Percentiles rank a stretch among this genome's conserved stretches.
These are phyloP conservation scores for Aphidius colemani DNA, from an alignment of 2,888 invertebrate species.

Conservation along the genomic window DNA sequence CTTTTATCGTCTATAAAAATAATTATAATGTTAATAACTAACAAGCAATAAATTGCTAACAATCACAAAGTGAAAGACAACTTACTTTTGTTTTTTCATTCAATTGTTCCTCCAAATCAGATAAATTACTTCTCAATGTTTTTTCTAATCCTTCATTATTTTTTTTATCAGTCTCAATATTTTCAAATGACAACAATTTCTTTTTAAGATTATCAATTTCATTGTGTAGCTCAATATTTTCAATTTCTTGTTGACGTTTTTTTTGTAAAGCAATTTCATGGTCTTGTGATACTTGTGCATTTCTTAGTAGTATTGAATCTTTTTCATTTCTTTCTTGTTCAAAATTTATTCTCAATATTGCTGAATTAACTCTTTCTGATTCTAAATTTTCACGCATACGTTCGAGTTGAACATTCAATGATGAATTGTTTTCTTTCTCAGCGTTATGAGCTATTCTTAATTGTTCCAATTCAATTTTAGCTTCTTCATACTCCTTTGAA, in stretches of 20 bases:
- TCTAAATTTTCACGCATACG: slow-evolving; percentile 50
- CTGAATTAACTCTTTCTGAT: slow-evolving; percentile 44
- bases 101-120: slow-evolving; percentile 67
- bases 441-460: slow-evolving; percentile 44
- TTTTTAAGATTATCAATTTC: slow-evolving; percentile 65
- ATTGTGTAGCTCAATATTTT: slow-evolving; percentile 66
- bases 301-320: slow-evolving; percentile 74
- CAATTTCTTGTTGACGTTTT: slow-evolving; percentile 71
- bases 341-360: slow-evolving; percentile 44
- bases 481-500: slow-evolving; percentile 37
- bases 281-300: slow-evolving; percentile 82
- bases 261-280: slow-evolving; percentile 78
- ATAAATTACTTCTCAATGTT: slow-evolving; percentile 61
- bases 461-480: slow-evolving; percentile 44
- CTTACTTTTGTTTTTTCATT: slow-evolving; percentile 69
- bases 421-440: slow-evolving; percentile 49
- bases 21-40: slow-evolving; percentile 1
- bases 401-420: slow-evolving; percentile 49
- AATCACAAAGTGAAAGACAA: neutral
- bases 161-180: slow-evolving; percentile 59
- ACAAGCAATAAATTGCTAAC: neutral
- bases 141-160: slow-evolving; percentile 60
- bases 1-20: slow-evolving; percentile 76
- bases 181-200: slow-evolving; percentile 61
- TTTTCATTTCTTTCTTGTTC: slow-evolving; percentile 73